Conservation (phyloP, 2,797 vertebrate species). For the Neoniphon sammara region DNA sequence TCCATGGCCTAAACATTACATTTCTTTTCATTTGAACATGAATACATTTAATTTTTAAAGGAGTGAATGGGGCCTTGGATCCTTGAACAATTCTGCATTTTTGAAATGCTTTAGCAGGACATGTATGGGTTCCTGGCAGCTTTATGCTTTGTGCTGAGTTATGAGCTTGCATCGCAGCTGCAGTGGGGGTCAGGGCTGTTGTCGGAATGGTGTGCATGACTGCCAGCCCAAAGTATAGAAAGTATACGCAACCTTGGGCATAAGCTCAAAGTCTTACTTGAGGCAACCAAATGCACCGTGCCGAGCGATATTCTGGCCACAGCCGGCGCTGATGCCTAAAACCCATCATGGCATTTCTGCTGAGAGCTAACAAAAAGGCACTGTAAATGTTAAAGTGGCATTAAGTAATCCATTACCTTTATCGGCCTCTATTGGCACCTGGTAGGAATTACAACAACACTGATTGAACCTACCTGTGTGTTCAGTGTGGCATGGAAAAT, state of each 20-base stretch:
- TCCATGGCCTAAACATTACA: not conserved
- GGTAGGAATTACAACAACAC: conserved; percentile 6
- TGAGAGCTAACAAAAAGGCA: conserved; percentile 2
- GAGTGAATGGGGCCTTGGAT: conserved; percentile 22
- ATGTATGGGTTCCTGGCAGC: not conserved
- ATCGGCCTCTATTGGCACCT: conserved; percentile 41
- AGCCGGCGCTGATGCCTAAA: conserved; percentile 40
- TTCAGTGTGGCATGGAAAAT: no score
- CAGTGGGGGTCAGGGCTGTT: no score
- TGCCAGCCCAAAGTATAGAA: no score
- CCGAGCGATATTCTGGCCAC: conserved; percentile 32
- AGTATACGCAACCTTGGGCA: no score
- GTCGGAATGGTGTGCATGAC: no score
- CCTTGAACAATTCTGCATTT: conserved; percentile 14
- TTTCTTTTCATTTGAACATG: no score
- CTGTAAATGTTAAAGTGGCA: conserved; percentile 52
- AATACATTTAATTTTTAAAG: no score
- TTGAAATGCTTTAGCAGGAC: conserved; percentile 18
- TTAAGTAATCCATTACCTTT: conserved; percentile 41
- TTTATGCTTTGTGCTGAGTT: no score
- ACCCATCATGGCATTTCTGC: conserved; percentile 49
- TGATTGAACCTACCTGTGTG: not conserved
- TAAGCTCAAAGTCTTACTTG: not conserved
- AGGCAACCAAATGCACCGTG: conserved; percentile 2
- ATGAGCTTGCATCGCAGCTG: no score